A percentile compares a stretch with the other conserved stretches of the same genome.
phyloP scores from a whole-genome alignment of 2,888 invertebrate genomes.

The Siphonodentalium dalli region DNA sequence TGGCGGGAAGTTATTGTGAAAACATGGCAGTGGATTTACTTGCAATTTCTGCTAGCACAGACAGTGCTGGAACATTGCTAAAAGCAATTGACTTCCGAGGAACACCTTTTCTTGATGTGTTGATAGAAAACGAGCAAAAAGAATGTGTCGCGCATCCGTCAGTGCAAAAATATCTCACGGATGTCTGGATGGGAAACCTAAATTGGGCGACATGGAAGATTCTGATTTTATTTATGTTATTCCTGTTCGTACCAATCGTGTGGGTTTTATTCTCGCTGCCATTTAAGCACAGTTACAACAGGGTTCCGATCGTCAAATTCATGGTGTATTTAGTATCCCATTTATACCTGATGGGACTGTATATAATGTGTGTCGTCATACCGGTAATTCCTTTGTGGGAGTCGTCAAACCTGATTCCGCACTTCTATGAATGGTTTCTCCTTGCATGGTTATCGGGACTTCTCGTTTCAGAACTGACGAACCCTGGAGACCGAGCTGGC shows the following conservation, averaged over 20 bases:
- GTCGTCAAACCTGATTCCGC: conserved; percentile 74
- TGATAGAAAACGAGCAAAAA: conserved; percentile 98
- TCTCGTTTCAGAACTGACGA: conserved; percentile 93
- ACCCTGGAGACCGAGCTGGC: conserved; percentile 96
- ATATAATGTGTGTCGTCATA: conserved; percentile 76
- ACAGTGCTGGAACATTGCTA: conserved; percentile 91
- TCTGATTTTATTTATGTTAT: conserved; percentile 79
- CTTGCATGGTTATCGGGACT: conserved; percentile 94
- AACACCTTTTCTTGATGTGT: conserved; percentile 92
- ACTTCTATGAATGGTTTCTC: conserved; percentile 96
- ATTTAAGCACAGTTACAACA: conserved; percentile 92
- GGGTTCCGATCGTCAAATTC: conserved; percentile 99
- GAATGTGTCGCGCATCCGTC: conserved; percentile 92
- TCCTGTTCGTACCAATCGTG: conserved; percentile 91
- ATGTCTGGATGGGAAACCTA: conserved; percentile 96
- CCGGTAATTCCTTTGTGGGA: conserved; percentile 63
- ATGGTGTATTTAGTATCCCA: conserved; percentile 99
- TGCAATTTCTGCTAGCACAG: conserved; percentile 90
- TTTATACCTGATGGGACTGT: conserved; percentile 92
- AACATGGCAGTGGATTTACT: conserved; percentile 96
- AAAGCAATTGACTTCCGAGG: conserved; percentile 94
- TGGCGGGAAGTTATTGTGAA: conserved; percentile 95
- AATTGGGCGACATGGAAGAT: conserved; percentile 95
- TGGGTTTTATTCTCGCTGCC: conserved; percentile 97
- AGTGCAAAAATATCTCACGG: conserved; percentile 90